phyloP scores from a whole-genome alignment of 1,140 invertebrate species.

The Ectropis grisescens region DNA sequence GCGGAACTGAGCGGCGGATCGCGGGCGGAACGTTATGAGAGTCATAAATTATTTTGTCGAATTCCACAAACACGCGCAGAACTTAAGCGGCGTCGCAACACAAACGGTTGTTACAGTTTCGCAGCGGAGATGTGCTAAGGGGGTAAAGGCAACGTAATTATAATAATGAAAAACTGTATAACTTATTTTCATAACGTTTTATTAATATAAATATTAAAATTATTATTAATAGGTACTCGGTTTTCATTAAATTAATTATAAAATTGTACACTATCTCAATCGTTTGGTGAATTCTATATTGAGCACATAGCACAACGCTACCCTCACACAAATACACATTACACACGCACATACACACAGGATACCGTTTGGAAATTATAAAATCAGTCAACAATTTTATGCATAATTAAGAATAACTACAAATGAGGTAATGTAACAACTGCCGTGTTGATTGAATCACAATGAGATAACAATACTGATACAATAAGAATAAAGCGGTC shows the following conservation, averaged over 20 bases:
- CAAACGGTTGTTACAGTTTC: no score
- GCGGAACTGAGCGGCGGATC: no score
- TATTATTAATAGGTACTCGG: constrained; percentile 66
- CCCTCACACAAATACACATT: constrained; percentile 48
- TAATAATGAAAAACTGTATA: constrained; percentile 44
- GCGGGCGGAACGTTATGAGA: no score
- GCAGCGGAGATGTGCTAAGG: no score
- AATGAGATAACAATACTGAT: constrained; percentile 60
- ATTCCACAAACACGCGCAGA: no score
- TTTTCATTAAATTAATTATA: constrained; percentile 65
- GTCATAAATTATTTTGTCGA: no score
- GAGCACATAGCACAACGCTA: constrained; percentile 68
- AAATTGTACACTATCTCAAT: constrained; percentile 64
- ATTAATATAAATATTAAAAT: constrained; percentile 69
- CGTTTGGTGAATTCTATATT: constrained; percentile 67
- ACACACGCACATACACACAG: constrained; percentile 53
- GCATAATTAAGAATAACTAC: constrained; percentile 54
- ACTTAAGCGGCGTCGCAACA: no score
- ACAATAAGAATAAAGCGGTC: constrained; percentile 27
- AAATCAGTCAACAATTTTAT: constrained; percentile 62
- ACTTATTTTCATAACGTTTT: constrained; percentile 55
- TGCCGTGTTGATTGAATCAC: constrained; percentile 56
- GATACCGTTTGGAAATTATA: constrained; percentile 63
- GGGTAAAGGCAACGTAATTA: no score
- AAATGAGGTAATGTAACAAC: constrained; percentile 58